A percentile compares a stretch with the other conserved stretches of the same genome.
Conservation (phyloP, 2,888 invertebrate species). For the Meloe dianella region DNA sequence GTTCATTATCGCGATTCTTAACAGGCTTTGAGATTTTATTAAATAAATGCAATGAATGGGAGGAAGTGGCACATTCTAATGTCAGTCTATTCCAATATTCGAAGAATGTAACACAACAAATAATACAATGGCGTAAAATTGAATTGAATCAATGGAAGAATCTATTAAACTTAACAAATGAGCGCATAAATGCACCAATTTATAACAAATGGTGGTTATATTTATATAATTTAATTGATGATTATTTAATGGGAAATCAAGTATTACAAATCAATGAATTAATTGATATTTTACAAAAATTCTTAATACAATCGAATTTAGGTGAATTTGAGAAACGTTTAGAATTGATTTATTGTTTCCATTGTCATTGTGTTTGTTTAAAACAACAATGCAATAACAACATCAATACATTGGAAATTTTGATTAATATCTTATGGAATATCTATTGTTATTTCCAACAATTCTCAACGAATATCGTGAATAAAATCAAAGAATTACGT, state of each 20-base stretch:
- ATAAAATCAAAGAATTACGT: constrained; percentile 71
- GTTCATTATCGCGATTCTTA: constrained; percentile 86
- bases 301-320: constrained; percentile 81
- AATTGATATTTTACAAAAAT: constrained; percentile 73
- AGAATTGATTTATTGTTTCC: constrained; percentile 78
- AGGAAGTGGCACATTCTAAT: constrained; percentile 84
- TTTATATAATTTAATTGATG: constrained; percentile 74
- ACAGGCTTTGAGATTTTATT: constrained; percentile 90
- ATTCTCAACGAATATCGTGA: constrained; percentile 70
- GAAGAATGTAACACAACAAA: constrained; percentile 76
- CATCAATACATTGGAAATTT: constrained; percentile 59
- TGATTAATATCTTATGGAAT: constrained; percentile 79
- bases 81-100: constrained; percentile 81
- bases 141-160: constrained; percentile 90
- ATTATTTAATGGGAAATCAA: constrained; percentile 64
- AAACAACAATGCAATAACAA: constrained; percentile 24
- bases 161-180: constrained; percentile 73
- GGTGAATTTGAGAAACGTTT: constrained; percentile 85
- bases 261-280: constrained; percentile 55
- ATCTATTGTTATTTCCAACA: constrained; percentile 83
- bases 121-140: constrained; percentile 89
- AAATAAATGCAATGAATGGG: constrained; percentile 88
- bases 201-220: constrained; percentile 85
- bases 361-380: constrained; percentile 76
- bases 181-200: constrained; percentile 57